Evolutionary conservation across 2,888 invertebrate genomes (phyloP).

Genomic region (Venusia cambrica): DNA sequence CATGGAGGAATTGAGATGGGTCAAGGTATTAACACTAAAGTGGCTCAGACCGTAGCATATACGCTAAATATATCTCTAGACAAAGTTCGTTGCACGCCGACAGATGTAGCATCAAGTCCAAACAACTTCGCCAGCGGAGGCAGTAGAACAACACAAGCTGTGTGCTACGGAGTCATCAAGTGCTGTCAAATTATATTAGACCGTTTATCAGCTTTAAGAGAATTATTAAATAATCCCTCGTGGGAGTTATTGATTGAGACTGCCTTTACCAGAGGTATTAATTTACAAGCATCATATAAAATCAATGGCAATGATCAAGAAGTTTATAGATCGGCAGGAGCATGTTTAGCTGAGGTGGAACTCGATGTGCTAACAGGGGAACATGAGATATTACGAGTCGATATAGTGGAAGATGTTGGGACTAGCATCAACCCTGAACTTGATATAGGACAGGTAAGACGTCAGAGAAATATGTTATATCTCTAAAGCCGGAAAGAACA

Average conservation of each 20-base stretch:
- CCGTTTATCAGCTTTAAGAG: conserved; percentile 65
- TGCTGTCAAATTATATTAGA: conserved; percentile 76
- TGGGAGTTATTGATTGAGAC: conserved; percentile 76
- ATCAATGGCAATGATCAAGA: conserved; percentile 47
- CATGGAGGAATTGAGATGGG: conserved; percentile 90
- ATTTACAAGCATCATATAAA: conserved; percentile 55
- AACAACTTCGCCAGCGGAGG: conserved; percentile 85
- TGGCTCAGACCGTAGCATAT: conserved; percentile 84
- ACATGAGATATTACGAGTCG: conserved; percentile 81
- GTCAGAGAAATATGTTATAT: no score
- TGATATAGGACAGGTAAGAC: conserved; percentile 84
- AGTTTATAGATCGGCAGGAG: conserved; percentile 72
- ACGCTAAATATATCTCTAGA: conserved; percentile 84
- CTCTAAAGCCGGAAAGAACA: no score
- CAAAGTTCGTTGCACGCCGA: conserved; percentile 84
- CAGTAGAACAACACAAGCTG: conserved; percentile 64
- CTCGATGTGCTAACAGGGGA: conserved; percentile 88
- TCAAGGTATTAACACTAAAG: conserved; percentile 89
- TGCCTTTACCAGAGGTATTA: conserved; percentile 61
- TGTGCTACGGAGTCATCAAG: conserved; percentile 51
- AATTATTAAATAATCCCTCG: conserved; percentile 60
- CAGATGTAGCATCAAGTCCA: conserved; percentile 81
- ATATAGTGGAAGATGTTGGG: conserved; percentile 85
- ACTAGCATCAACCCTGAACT: conserved; percentile 83
- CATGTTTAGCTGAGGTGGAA: conserved; percentile 84